These are phyloP conservation scores for Ptilodon capucinus DNA, from an alignment of 2,888 invertebrate genomes.

Conservation along the genomic window DNA sequence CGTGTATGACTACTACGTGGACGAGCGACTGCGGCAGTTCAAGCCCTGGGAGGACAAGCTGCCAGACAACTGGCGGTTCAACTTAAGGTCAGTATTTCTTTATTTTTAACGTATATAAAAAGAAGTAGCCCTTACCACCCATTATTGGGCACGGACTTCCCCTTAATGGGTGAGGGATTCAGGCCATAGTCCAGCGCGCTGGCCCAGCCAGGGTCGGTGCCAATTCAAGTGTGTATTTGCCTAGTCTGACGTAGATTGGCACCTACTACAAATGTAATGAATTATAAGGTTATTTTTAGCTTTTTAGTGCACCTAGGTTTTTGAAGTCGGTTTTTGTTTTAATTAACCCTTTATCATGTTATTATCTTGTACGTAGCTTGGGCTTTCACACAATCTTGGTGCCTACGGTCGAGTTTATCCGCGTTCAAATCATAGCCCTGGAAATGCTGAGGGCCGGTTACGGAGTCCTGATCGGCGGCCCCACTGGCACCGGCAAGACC, in stretches of 20 bases:
- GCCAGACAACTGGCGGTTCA: slow-evolving; percentile 88
- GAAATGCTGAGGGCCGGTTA: slow-evolving; percentile 84
- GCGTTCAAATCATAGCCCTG: slow-evolving; percentile 89
- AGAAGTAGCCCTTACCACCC: no score
- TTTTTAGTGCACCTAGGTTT: no score
- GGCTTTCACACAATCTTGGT: slow-evolving; percentile 93
- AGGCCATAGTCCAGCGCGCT: no score
- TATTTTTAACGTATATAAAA: not conserved
- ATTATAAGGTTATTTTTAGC: no score
- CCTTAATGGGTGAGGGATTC: no score
- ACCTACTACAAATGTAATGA: no score
- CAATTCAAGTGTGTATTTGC: no score
- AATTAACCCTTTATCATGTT: no score
- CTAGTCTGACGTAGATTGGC: no score
- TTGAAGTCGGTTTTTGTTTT: no score
- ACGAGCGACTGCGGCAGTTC: slow-evolving; percentile 86
- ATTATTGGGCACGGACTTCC: no score
- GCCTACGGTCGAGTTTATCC: slow-evolving; percentile 94
- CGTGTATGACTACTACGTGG: slow-evolving; percentile 95
- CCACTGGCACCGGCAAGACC: slow-evolving; percentile 94
- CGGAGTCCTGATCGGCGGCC: slow-evolving; percentile 91
- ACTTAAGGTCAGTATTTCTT: slow-evolving; percentile 75
- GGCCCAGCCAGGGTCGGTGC: no score
- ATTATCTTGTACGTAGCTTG: slow-evolving; percentile 62
- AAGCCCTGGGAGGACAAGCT: slow-evolving; percentile 91